Evolutionary conservation across 35 echinoderm and acorn worm genomes (phyloP).

Genomic region (Patiria miniata): DNA sequence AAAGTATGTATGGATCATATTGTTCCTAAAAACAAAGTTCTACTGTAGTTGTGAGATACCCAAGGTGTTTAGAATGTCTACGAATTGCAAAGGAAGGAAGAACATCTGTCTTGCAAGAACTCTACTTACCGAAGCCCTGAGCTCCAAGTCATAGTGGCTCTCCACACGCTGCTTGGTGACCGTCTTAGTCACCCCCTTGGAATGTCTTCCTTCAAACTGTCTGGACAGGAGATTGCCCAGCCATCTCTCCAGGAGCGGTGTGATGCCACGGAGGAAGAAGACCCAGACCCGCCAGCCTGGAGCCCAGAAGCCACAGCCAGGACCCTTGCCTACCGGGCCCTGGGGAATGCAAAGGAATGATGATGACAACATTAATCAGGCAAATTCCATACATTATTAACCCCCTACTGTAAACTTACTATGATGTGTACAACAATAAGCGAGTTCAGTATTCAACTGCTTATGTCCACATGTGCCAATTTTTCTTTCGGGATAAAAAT

Average conservation of each 20-base stretch:
- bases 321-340: conserved; percentile 98
- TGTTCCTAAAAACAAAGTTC: too few relatives aligned
- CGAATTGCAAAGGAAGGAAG: too few relatives aligned
- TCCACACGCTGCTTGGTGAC: conserved; percentile 98
- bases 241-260: conserved; percentile 94
- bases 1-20: too few relatives aligned
- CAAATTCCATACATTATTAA: too few relatives aligned
- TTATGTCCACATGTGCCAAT: too few relatives aligned
- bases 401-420: too few relatives aligned
- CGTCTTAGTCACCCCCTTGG: conserved; percentile 98
- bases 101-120: too few relatives aligned
- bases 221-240: conserved; percentile 95
- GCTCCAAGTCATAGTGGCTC: conserved; percentile 96
- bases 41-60: too few relatives aligned
- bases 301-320: conserved; percentile 95
- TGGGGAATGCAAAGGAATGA: conserved; percentile 15
- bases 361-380: neutral
- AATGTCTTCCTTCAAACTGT: conserved; percentile 99
- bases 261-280: conserved; percentile 99
- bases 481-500: too few relatives aligned
- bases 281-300: conserved; percentile 99
- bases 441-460: too few relatives aligned
- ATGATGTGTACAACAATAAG: too few relatives aligned
- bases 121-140: conserved; percentile 92
- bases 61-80: too few relatives aligned